phyloP scores from a whole-genome alignment of 2,888 invertebrate species.

The Eudiplozoon nipponicum region DNA sequence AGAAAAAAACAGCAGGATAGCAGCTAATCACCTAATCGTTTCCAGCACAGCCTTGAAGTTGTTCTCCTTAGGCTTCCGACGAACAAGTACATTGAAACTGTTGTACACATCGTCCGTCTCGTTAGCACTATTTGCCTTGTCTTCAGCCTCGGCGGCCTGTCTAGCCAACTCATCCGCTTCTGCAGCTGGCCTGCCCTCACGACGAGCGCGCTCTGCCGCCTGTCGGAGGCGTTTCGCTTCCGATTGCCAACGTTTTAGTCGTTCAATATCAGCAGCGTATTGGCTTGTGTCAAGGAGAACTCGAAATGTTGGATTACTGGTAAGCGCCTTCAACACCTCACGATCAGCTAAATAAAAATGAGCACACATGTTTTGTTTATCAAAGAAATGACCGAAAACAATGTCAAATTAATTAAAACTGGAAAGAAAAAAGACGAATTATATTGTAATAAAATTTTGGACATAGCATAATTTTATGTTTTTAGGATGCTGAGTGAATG shows the following conservation, averaged over 20 bases:
- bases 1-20: too few species aligned
- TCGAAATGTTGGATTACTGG: slow-evolving; percentile 62
- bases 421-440: too few species aligned
- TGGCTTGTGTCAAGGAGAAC: slow-evolving; percentile 85
- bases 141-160: not conserved
- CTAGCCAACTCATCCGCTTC: not conserved
- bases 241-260: slow-evolving; percentile 22
- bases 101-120: slow-evolving; percentile 28
- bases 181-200: not conserved
- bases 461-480: too few species aligned
- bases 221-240: slow-evolving; percentile 19
- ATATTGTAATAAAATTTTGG: too few species aligned
- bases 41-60: slow-evolving; percentile 97
- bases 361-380: too few species aligned
- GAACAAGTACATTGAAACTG: slow-evolving; percentile 72
- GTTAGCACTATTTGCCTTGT: slow-evolving; percentile 2
- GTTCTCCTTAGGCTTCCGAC: slow-evolving; percentile 94
- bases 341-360: too few species aligned
- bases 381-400: too few species aligned
- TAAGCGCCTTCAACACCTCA: too few species aligned
- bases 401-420: too few species aligned
- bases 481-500: too few species aligned
- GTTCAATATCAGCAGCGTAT: slow-evolving; percentile 63
- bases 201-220: slow-evolving; percentile 1
- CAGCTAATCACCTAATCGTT: slow-evolving; percentile 38